These are phyloP conservation scores for Muscicapa comitata DNA, from an alignment of 2,797 vertebrate species.

Conservation along the genomic window DNA sequence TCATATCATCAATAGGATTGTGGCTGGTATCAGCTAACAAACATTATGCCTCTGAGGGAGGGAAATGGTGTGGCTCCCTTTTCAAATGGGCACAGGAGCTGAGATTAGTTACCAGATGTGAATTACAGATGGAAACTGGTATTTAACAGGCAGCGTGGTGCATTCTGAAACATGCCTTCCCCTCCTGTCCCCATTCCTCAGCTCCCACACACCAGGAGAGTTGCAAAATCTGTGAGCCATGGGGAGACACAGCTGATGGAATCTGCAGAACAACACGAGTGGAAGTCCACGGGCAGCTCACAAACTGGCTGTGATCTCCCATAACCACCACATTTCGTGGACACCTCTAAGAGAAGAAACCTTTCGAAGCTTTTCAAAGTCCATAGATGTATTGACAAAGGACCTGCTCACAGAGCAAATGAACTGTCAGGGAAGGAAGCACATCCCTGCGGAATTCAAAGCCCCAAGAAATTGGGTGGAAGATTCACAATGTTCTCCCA, in stretches of 20 bases:
- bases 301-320: not conserved
- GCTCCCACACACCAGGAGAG: not conserved
- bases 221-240: fast-evolving
- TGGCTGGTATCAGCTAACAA: not conserved
- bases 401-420: fast-evolving
- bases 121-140: not conserved
- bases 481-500: not conserved
- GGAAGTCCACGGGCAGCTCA: not conserved
- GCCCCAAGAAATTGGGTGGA: not conserved
- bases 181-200: not conserved
- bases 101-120: not conserved
- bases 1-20: not conserved
- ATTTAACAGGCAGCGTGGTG: not conserved
- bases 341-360: not conserved
- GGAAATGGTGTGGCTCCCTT: not conserved
- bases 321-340: fast-evolving
- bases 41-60: not conserved
- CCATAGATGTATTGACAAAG: fast-evolving
- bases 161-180: not conserved
- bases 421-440: not conserved
- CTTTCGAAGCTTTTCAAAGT: fast-evolving
- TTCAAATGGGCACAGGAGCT: not conserved
- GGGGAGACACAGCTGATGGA: not conserved
- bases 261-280: fast-evolving
- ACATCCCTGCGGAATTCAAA: not conserved